Base-by-base conservation (phyloP, 2,797 vertebrate genomes). In the Lateolabrax maculatus region DNA sequence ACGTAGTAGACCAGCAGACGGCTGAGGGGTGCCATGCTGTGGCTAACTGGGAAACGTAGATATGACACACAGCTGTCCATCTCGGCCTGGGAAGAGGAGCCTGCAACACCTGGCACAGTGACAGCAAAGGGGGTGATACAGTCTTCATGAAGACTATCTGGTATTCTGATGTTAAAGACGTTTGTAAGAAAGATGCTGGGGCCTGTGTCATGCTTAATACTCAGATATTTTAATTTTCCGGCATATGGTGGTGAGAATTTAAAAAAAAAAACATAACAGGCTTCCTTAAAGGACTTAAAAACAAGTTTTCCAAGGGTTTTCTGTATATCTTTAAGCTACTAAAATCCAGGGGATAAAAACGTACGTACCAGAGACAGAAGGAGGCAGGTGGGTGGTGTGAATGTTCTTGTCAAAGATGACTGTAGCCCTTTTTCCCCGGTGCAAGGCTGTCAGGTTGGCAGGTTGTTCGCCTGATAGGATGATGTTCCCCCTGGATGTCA, bases 401-500 rank as follows among this genome's bases (percentile, higher is more conserved):
- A 93, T 71, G 55, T 84, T 96, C 79, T 94, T 97, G 90, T 96
- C 95, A 25, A 96, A 96, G 43, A 90, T 93, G 83, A 97, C 92
- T 1, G 95, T 86, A 0, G 94, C 95, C 61, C 96, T 94, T 86
- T 93, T 96, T 62, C 90, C 95, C 71, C 97, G 90, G 80, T 95
- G 95, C 49, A 70, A 83, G 15, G 86, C 92, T 0, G 95, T 96
- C 79, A 93, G 0, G 39, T 95, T 95, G 56, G 95, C 89, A 1
- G 90, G 84, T 85, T 97, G 97, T 75, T 94, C 90, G 21, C 97
- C 97, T 0, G 97, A 97, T 6, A 97, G 94, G 81, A 98, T 95
- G 0, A 98, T 97, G 93, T 98, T 98, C 29, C 97, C 98, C 52
- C 97, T 92, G 0, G 97, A 96, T 0, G 96, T 96, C 53, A 98